phyloP scores from a whole-genome alignment of 2,888 invertebrate genomes.

The Clistopyga incitator region DNA sequence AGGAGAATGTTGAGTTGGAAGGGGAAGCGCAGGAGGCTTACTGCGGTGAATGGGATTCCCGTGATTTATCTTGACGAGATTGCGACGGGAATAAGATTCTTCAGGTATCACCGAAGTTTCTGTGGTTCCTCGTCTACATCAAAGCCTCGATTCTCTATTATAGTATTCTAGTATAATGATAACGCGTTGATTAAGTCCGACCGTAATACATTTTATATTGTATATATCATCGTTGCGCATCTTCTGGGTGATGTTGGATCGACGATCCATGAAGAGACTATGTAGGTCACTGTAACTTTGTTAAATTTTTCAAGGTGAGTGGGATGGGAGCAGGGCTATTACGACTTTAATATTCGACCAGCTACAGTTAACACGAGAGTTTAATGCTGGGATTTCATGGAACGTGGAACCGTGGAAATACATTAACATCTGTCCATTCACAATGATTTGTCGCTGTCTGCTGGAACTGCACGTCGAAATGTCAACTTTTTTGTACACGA shows the following conservation, averaged over 20 bases:
- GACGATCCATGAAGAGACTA: slow-evolving; percentile 54
- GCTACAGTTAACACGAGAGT: slow-evolving; percentile 24
- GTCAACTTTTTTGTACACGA: slow-evolving; percentile 40
- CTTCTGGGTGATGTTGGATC: slow-evolving; percentile 55
- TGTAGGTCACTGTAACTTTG: slow-evolving; percentile 59
- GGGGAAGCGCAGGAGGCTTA: slow-evolving; percentile 57
- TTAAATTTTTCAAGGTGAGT: slow-evolving; percentile 54
- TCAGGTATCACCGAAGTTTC: slow-evolving; percentile 55
- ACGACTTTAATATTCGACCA: slow-evolving; percentile 54
- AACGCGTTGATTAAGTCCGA: slow-evolving; percentile 6
- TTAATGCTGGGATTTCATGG: slow-evolving; percentile 14
- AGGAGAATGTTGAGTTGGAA: slow-evolving; percentile 7
- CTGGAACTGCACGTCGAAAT: slow-evolving; percentile 48
- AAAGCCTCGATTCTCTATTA: slow-evolving; percentile 15
- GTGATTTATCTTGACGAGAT: slow-evolving; percentile 77
- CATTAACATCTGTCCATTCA: slow-evolving; percentile 65
- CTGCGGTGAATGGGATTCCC: slow-evolving; percentile 71
- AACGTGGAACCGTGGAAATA: slow-evolving; percentile 54
- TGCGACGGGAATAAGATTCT: slow-evolving; percentile 75
- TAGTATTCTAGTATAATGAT: slow-evolving; percentile 1
- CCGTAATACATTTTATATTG: slow-evolving; percentile 38
- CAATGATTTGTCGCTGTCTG: slow-evolving; percentile 62
- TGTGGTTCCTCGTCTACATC: slow-evolving; percentile 14
- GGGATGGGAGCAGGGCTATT: slow-evolving; percentile 21
- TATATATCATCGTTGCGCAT: slow-evolving; percentile 26